Conservation (phyloP, 2,113 vertebrate genomes). For the Sphaerodactylus townsendi region DNA sequence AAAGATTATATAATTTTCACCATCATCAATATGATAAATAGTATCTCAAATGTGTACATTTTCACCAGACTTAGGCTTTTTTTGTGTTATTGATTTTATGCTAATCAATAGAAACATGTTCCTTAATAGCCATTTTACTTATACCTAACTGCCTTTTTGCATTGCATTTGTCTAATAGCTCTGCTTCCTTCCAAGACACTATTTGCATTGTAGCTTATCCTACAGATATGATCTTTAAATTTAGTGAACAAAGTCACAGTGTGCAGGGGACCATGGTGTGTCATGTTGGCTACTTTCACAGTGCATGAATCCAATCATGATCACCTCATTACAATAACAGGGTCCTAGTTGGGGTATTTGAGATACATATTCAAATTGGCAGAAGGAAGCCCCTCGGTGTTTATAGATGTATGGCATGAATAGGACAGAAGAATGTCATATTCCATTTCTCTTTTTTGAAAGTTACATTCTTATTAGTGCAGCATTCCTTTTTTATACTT, state of each 20-base stretch:
- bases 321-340: background rate
- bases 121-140: background rate
- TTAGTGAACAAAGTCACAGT: background rate
- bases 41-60: background rate
- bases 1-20: background rate
- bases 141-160: background rate
- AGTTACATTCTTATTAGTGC: background rate
- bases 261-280: background rate
- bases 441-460: no score
- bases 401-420: no score
- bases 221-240: constrained; percentile 26
- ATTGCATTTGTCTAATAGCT: constrained; percentile 3
- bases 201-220: constrained; percentile 8
- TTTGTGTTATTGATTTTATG: background rate
- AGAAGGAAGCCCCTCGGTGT: no score
- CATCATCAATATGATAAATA: background rate
- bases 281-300: background rate
- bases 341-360: no score
- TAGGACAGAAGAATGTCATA: no score
- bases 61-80: background rate
- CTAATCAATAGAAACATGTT: background rate
- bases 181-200: constrained; percentile 34
- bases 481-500: background rate
- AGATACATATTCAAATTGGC: no score
- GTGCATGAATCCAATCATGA: background rate